phyloP scores from a whole-genome alignment of 2,888 invertebrate genomes.

The Drosophila infuscata region DNA sequence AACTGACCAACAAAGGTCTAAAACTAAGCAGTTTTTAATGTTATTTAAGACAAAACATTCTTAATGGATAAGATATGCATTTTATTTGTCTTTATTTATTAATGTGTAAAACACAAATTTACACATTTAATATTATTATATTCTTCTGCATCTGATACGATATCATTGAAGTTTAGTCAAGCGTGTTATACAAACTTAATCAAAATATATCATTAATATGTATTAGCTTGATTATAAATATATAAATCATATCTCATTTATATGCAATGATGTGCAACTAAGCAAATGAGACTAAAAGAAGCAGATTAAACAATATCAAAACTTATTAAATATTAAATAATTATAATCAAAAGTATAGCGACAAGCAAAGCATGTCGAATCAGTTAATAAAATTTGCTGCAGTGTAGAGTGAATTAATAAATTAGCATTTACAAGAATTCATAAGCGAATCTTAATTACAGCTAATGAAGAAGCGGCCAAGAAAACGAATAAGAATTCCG shows the following conservation, averaged over 20 bases:
- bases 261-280: constrained; percentile 8
- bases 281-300: constrained; percentile 9
- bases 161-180: constrained; percentile 21
- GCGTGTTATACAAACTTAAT: constrained; percentile 14
- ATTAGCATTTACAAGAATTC: constrained; percentile 39
- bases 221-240: constrained; percentile 16
- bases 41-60: not conserved
- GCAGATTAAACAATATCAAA: not conserved
- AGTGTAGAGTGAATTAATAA: constrained; percentile 47
- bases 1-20: not conserved
- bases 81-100: not conserved
- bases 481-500: constrained; percentile 31
- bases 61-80: not conserved
- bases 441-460: constrained; percentile 49
- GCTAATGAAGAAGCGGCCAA: constrained; percentile 33
- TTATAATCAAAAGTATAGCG: constrained; percentile 24
- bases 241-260: constrained; percentile 30
- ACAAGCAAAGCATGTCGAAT: not conserved
- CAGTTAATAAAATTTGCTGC: not conserved
- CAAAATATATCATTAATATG: not conserved
- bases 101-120: not conserved
- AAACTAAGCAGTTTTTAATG: not conserved
- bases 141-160: constrained; percentile 3
- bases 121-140: not conserved
- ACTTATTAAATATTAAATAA: constrained; percentile 3